Evolutionary conservation across 2,113 vertebrate genomes (phyloP), one percentile per base, ranked within the genome.

Genomic region (Haliaeetus leucogaster): DNA sequence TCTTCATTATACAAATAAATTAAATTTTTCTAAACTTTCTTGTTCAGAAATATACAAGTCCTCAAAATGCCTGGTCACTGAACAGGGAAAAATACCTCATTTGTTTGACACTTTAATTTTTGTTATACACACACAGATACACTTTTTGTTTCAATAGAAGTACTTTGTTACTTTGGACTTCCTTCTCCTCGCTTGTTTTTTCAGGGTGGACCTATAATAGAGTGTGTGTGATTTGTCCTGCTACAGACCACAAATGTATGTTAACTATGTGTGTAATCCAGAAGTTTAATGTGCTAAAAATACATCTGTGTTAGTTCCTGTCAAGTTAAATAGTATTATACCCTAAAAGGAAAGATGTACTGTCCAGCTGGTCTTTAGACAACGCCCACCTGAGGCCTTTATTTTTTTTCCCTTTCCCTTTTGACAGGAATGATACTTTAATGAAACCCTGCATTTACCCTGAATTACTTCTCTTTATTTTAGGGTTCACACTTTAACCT

Each of bases 301-400:
- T 97, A 96, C 13, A 59, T 95, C 81, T 70, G 5, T 89, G 22
- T 83, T 93, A 63, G 73, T 90, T 95, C 81, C 55, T 96, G 90
- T 94, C 81, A 89, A 80, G 92, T 93, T 92, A 88, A 92, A 95
- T 86, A 86, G n/a, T 78, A 56, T 94, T 93, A 92, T 97, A 97
- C 96, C 96, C 68, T 97, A 97, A 96, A 97, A 97, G 97, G 97
- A 95, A 90, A 94, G 93, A 93, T 74, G 56, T 65, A 79, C 72
- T 5, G 10, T 68, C 88, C 63, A 86, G 63, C 74, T 94, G 53
- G 48, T 92, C 89, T 89, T 86, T 26, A 74, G 53, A 84, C 87
- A 95, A 92, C 63, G 20, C 91, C 90, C 61, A 85, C 76, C 82
- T 94, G 59, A 71, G 48, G 45, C 42, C 21, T 76, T 82, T 76